phyloP scores from a whole-genome alignment of 2,888 invertebrate genomes.

The Mesoligia furuncula region DNA sequence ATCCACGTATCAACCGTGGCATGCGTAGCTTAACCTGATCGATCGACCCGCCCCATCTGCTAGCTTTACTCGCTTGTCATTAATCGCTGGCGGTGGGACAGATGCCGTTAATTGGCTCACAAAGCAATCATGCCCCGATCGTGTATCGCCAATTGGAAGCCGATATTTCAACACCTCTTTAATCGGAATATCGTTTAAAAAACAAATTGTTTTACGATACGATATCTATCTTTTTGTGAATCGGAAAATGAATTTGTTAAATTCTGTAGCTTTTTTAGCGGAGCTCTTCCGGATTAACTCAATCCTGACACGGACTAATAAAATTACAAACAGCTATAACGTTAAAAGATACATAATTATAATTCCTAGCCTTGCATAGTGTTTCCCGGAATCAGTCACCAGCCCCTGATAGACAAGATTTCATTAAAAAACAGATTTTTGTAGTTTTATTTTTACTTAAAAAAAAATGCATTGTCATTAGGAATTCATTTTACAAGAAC shows the following conservation, averaged over 20 bases:
- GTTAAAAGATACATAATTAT: neutral
- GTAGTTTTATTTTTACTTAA: too few relatives aligned
- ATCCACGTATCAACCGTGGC: neutral
- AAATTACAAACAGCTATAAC: neutral
- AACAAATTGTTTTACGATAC: conserved; percentile 61
- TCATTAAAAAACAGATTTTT: too few relatives aligned
- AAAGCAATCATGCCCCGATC: conserved; percentile 56
- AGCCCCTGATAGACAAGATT: neutral
- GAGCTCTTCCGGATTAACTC: rapidly evolving
- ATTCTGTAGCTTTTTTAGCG: neutral
- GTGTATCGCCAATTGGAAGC: conserved; percentile 43
- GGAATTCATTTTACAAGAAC: too few relatives aligned
- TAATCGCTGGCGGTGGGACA: neutral
- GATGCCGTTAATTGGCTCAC: conserved; percentile 13
- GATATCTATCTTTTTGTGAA: conserved; percentile 19
- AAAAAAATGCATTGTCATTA: too few relatives aligned
- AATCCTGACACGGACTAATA: neutral
- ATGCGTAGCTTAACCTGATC: neutral
- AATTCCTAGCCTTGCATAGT: neutral
- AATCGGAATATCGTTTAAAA: conserved; percentile 52
- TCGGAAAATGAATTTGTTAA: neutral
- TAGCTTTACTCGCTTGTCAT: neutral
- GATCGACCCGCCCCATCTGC: neutral
- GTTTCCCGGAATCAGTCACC: neutral
- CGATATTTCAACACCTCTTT: conserved; percentile 66